Percentiles rank a stretch among this genome's conserved stretches.
These are phyloP conservation scores for Tachina fera DNA, from an alignment of 2,888 invertebrate species.

Conservation along the genomic window DNA sequence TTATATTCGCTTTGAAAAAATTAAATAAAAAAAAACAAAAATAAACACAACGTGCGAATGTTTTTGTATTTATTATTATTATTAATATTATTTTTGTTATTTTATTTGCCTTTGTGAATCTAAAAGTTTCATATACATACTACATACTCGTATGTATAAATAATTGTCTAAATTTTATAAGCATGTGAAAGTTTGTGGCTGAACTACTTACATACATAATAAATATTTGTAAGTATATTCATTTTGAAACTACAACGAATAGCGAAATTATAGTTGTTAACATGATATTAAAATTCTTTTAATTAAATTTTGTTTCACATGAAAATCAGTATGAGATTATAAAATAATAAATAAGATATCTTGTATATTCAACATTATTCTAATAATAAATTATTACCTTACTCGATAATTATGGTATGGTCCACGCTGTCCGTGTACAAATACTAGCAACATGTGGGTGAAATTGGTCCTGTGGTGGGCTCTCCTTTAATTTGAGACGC, in stretches of 20 bases:
- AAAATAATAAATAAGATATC: neutral
- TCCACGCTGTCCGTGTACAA: no score
- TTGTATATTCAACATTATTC: no score
- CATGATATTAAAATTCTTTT: neutral
- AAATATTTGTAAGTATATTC: neutral
- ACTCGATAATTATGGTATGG: no score
- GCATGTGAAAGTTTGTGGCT: conserved; percentile 51
- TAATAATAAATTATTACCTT: no score
- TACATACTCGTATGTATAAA: neutral
- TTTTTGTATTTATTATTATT: conserved; percentile 18
- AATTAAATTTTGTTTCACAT: neutral
- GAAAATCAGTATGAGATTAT: neutral
- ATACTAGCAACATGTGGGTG: no score
- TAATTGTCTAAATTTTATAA: conserved; percentile 47
- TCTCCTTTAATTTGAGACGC: no score
- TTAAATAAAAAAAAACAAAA: conserved; percentile 5
- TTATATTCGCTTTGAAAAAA: conserved; percentile 41
- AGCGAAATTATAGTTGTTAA: neutral
- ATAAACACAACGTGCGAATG: conserved; percentile 23
- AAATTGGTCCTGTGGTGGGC: no score
- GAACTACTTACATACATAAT: conserved; percentile 7
- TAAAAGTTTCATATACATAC: conserved; percentile 24
- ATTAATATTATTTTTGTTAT: conserved; percentile 4
- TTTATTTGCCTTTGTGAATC: conserved; percentile 23
- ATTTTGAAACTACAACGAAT: conserved; percentile 5